These are phyloP conservation scores for Thereva nobilitata DNA, from an alignment of 2,888 invertebrate genomes.

Conservation along the genomic window DNA sequence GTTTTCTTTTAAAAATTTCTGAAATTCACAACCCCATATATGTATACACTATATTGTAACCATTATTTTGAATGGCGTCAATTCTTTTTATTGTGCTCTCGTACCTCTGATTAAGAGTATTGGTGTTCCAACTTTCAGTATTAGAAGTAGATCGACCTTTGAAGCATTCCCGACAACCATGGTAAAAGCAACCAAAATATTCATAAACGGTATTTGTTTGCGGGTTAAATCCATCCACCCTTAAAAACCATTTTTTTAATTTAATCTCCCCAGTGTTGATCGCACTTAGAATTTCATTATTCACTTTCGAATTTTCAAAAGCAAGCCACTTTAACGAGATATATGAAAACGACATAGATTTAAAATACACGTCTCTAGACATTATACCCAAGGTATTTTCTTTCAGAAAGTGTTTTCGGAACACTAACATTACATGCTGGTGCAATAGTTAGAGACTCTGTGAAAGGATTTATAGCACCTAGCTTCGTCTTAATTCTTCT, in stretches of 20 bases:
- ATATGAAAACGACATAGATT: too few relatives aligned
- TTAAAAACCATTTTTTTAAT: too few relatives aligned
- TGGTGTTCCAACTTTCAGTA: background rate
- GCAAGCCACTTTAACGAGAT: too few relatives aligned
- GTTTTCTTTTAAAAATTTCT: too few relatives aligned
- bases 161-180: constrained; percentile 18
- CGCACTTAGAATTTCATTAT: too few relatives aligned
- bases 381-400: too few relatives aligned
- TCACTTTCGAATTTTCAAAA: too few relatives aligned
- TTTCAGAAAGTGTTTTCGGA: constrained; percentile 25
- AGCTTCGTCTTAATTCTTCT: constrained; percentile 12
- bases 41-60: constrained; percentile 18
- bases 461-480: constrained; percentile 5
- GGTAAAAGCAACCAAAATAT: constrained; percentile 12
- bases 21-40: constrained; percentile 17
- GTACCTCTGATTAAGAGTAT: constrained; percentile 14
- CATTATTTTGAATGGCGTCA: constrained; percentile 11
- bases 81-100: constrained; percentile 9
- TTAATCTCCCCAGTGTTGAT: too few relatives aligned
- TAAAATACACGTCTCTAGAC: too few relatives aligned
- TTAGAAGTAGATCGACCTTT: constrained; percentile 7
- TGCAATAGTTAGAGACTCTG: constrained; percentile 24
- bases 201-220: too few relatives aligned
- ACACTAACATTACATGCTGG: constrained; percentile 28
- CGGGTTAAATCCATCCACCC: too few relatives aligned